Base-by-base conservation (phyloP, 2,797 vertebrate species). In the Ptychobarbus kaznakovi region DNA sequence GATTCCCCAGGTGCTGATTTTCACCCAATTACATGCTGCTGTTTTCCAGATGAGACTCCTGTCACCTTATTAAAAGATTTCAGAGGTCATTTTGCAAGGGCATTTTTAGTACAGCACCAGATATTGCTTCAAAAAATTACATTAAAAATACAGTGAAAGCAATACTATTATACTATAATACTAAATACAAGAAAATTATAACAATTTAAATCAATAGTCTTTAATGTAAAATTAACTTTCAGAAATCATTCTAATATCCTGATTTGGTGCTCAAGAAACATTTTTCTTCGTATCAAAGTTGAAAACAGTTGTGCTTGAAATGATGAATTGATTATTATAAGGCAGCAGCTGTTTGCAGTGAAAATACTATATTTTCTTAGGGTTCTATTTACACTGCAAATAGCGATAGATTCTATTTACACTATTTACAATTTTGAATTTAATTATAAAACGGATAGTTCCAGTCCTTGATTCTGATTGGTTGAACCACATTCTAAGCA, bases 41-140 rank as follows among this genome's bases (percentile, higher is more conserved):
- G 2, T 56, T 81, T 70, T 61, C 6, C 68, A 82, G 68, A 42
- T 44, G 51, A 56, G 22, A 25, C 68, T 72, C 7, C 32, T 40
- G 44, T 68, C 68, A 58, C 22, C 68, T 81, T 25, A 58, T 69
- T 81, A 16, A n/a, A 18, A 28, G 10, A 82, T 72, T 42, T 82
- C 49, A 82, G 1, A 13, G 35, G 51, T 44, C 49, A 42, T 42
- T 82, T 72, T 72, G 20, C 5, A 81, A 81, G 20, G 79, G 32
- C 18, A 53, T 58, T 70, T 70, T 8, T n/a, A 77, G 22, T 16
- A 15, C 49, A 32, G 16, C 42, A 49, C 25, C 2, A 20, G 40
- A 44, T 8, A 63, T 65, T 12, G 11, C 42, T 42, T 61, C 20
- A 76, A 15, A 76, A 49, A 69, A 22, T 42, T 6, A 9, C 42